Base-by-base conservation (phyloP, 2,797 vertebrate species). In the Cyclopterus lumpus region DNA sequence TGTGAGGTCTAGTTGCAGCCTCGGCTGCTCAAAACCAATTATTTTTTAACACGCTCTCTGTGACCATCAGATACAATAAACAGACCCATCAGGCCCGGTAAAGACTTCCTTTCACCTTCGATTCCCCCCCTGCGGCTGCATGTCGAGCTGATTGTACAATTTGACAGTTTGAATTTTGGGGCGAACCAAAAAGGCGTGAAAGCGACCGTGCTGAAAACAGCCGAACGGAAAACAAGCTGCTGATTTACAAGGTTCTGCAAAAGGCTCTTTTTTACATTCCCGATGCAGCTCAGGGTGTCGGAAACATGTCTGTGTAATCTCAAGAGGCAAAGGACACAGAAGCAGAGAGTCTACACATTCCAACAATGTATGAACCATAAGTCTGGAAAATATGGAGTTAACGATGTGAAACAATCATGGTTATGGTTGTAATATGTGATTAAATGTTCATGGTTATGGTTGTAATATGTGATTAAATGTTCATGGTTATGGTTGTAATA, bases 131-230 rank as follows among this genome's bases (percentile, higher is more conserved):
- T 6, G 2, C 26, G 36, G 36, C 36, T 61, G 8, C 7, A 0
- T 5, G 11, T 9, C 1, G 16, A 3, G 6, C n/a, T 48, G 15
- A 57, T 2, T 16, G 22, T 4, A 6, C 28, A 7, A 0, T 0
- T 6, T 12, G 67, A 34, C 28, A 44, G 36, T 4, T 51, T 51
- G n/a, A 22, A 22, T 24, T 24, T 51, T 49, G 48, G 48, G 49
- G 48, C 20, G 22, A 9, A n/a, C 48, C 48, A 22, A 2, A 20
- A 49, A 22, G 46, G 22, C 6, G 49, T 30, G 48, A 42, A 54
- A 30, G 24, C 1, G 0, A 26, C 48, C 16, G 14, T 3, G 24
- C 49, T 15, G 51, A 15, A 24, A n/a, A 49, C 5, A 44, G 15
- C 16, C 1, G 8, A 20, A 48, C 6, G 16, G 20, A 11, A 49